phyloP scores from a whole-genome alignment of 2,888 invertebrate genomes.

The Spodoptera littoralis region DNA sequence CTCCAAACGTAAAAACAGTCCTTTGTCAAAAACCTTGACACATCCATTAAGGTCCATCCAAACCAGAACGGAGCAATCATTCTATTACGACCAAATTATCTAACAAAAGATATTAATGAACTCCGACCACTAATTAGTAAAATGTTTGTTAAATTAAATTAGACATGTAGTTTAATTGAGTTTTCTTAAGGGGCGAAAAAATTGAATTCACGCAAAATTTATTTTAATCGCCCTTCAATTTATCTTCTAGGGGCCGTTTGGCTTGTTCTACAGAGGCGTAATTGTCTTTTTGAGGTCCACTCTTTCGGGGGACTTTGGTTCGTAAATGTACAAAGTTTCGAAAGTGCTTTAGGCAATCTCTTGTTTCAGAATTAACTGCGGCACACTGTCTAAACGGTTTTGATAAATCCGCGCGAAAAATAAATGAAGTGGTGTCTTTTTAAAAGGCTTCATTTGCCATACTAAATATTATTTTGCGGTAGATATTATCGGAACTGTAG shows the following conservation, averaged over 20 bases:
- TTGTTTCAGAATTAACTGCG: slow-evolving; percentile 19
- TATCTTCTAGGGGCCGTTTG: slow-evolving; percentile 56
- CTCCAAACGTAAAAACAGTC: slow-evolving; percentile 30
- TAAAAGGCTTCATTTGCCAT: background rate
- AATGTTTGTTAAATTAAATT: slow-evolving; percentile 62
- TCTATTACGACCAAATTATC: slow-evolving; percentile 50
- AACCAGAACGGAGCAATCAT: slow-evolving; percentile 48
- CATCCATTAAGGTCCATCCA: slow-evolving; percentile 31
- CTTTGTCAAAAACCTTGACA: slow-evolving; percentile 24
- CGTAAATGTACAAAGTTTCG: slow-evolving; percentile 33
- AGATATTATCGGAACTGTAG: no score
- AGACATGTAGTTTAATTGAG: slow-evolving; percentile 66
- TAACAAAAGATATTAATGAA: slow-evolving; percentile 53
- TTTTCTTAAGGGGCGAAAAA: slow-evolving; percentile 60
- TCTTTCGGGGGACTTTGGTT: slow-evolving; percentile 23
- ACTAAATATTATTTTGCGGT: no score
- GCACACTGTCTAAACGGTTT: slow-evolving; percentile 19
- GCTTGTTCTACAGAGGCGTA: slow-evolving; percentile 36
- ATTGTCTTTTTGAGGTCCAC: slow-evolving; percentile 34
- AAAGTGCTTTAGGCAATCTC: slow-evolving; percentile 20
- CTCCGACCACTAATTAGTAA: slow-evolving; percentile 44
- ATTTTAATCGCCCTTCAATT: slow-evolving; percentile 74
- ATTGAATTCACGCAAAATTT: slow-evolving; percentile 74
- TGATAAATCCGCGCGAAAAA: slow-evolving; percentile 13
- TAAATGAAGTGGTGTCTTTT: background rate